phyloP scores from a whole-genome alignment of 2,888 invertebrate species.

The Antheraea assamensis region DNA sequence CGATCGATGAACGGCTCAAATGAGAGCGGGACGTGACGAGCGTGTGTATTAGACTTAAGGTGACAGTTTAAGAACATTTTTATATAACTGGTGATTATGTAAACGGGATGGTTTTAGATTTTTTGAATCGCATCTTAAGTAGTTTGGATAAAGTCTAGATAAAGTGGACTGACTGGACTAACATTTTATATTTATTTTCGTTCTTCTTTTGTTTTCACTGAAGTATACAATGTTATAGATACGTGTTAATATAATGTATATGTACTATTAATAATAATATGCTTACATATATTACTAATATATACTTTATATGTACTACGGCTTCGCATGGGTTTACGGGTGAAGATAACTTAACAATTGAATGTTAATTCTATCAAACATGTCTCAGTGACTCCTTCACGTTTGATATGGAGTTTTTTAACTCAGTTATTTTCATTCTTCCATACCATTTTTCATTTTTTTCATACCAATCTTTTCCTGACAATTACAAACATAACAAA shows the following conservation, averaged over 20 bases:
- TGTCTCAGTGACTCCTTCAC: no score
- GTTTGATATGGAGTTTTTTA: no score
- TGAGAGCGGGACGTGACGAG: slow-evolving; percentile 78
- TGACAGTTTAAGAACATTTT: slow-evolving; percentile 50
- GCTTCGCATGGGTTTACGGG: no score
- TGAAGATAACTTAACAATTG: no score
- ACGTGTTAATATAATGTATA: neutral
- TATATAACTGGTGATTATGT: slow-evolving; percentile 34
- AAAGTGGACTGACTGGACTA: neutral
- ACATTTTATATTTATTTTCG: neutral
- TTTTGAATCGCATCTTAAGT: slow-evolving; percentile 13
- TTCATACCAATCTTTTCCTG: no score
- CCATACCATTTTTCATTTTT: no score
- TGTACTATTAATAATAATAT: no score
- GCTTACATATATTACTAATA: no score
- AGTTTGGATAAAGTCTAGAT: slow-evolving; percentile 15
- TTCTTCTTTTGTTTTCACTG: neutral
- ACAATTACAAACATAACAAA: no score
- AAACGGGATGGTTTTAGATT: slow-evolving; percentile 18
- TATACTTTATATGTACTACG: no score
- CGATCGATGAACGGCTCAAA: slow-evolving; percentile 80
- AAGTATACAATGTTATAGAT: neutral
- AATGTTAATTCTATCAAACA: no score
- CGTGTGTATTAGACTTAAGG: slow-evolving; percentile 76
- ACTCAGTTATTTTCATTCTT: no score